A percentile compares a stretch with the other conserved stretches of the same genome.
These are phyloP conservation scores for Theonella swinhoei DNA, from an alignment of 37 sponge, comb jelly and placozoan species.

Conservation along the genomic window DNA sequence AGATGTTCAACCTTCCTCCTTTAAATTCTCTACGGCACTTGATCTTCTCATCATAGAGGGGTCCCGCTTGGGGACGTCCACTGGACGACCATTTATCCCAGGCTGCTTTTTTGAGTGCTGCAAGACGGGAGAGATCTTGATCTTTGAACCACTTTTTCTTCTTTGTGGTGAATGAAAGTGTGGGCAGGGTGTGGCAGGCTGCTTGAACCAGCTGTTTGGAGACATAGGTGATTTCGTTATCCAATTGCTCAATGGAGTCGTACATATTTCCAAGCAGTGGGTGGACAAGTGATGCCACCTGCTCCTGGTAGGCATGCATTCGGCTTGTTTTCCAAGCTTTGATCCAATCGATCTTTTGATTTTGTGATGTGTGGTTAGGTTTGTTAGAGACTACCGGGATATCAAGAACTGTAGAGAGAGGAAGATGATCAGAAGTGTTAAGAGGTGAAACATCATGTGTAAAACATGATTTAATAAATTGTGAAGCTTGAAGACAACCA, in stretches of 20 bases:
- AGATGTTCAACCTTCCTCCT: slow-evolving; percentile 1
- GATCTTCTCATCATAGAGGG: slow-evolving; percentile 14
- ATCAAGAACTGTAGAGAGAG: not conserved
- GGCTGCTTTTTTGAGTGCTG: not conserved
- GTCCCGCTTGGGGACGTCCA: not conserved
- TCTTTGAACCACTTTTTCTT: not conserved
- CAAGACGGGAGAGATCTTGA: not conserved
- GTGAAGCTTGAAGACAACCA: not conserved
- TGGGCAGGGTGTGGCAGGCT: not conserved
- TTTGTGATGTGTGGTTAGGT: not conserved
- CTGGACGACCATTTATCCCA: not conserved
- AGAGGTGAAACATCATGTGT: not conserved
- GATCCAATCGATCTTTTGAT: not conserved
- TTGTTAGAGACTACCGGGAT: not conserved
- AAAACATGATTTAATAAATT: not conserved
- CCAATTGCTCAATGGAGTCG: not conserved
- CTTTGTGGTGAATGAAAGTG: not conserved
- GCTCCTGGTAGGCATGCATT: not conserved
- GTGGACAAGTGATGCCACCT: not conserved
- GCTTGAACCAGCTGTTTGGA: not conserved
- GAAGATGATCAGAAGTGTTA: not conserved
- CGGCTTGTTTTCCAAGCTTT: too few relatives aligned
- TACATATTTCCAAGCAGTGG: not conserved
- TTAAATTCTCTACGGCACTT: not conserved
- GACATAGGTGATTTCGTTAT: not conserved